Evolutionary conservation across 2,113 vertebrate species (phyloP), one percentile per base, ranked within the genome.

Genomic region (Crotalus horridus): DNA sequence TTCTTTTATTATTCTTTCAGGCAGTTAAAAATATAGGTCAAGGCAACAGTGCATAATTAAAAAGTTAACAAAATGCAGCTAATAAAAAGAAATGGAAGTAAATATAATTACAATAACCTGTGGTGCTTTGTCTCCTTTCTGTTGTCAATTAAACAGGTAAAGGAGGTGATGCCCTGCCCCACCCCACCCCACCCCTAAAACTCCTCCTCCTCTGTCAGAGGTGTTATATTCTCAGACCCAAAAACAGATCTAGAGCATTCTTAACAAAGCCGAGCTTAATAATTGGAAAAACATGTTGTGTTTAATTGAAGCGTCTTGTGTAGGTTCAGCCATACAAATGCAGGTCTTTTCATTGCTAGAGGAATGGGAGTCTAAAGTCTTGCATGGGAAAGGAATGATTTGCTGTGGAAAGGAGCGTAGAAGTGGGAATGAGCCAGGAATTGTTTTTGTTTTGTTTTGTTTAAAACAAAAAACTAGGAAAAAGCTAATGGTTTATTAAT

Each of bases 61-160:
- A 95, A 97, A 96, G 94, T 96, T 97, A 96, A 94, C 87, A 96
- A 93, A 96, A 97, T 94, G 81, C 95, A 95, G 33, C 93, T 97
- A 96, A 93, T 95, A 64, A 87, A 96, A 96, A 92, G 94, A 93
- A 96, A 95, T 92, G 51, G 90, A 96, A 96, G 94, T 95, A 96
- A 94, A 92, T 94, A 89, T 96, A 96, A 96, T 96, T 96, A 94
- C 91, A 95, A 94, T 95, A 96, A 95, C 56, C 24, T 97, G 95
- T 95, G 96, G 92, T 0, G 0, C 24, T 43, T 88, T 95, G 29
- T 94, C 96, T 97, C 89, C 90, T 90, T 96, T 96, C 0, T 13
- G 17, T 87, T 96, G 90, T 95, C 94, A 96, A 17, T 94, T 91
- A 96, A 96, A 94, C 1, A 89, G 93, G 93, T 93, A 95, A 93